Evolutionary conservation across 2,888 invertebrate species (phyloP), one percentile per base, ranked within the genome.

Genomic region (Toxonevra muliebris): DNA sequence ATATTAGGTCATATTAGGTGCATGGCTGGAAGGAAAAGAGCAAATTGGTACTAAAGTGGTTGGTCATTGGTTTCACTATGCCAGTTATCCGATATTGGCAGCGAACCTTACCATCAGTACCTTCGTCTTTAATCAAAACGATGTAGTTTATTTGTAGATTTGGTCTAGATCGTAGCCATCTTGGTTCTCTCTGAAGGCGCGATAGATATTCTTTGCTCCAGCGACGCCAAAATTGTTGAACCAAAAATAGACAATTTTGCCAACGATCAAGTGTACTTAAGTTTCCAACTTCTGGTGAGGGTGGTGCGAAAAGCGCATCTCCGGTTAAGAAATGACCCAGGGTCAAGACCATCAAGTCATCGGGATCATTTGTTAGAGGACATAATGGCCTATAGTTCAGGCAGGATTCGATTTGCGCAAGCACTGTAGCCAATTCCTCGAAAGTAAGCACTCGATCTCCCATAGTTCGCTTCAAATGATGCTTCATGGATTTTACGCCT

Each of bases 331-430:
- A 52, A 42, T 53, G 62, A 7, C 62, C 53, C 2, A 54, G 62
- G 11, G 53, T 62, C 7, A 62, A 54, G 12, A 57, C 42, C 17
- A 9, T 12, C 12, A 40, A 5, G 54, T 62, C 54, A 12, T 54
- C 43, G 10, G 42, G 41, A 63, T 63, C 54, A 11, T 63, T 42
- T 15, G 54, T 11, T 41, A 42, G 20, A 5, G 62, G 42, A 13
- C 43, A 63, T 12, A 63, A 42, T 15, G 54, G 43, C 9, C 62
- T n/a, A 11, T n/a, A 54, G 41, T 53, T 63, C 1, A 54, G 54
- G 15, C 53, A 53, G 40, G 62, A 13, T 54, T 63, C 62, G n/a
- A 63, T 63, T 43, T 63, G 62, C 13, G 43, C n/a, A 42, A 61
- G 61, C 13, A 63, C 15, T 11, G 63, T 63, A 1, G 20, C 20